Conservation (phyloP, 1,140 invertebrate species). For the Phymorhynchus buccinoides region DNA sequence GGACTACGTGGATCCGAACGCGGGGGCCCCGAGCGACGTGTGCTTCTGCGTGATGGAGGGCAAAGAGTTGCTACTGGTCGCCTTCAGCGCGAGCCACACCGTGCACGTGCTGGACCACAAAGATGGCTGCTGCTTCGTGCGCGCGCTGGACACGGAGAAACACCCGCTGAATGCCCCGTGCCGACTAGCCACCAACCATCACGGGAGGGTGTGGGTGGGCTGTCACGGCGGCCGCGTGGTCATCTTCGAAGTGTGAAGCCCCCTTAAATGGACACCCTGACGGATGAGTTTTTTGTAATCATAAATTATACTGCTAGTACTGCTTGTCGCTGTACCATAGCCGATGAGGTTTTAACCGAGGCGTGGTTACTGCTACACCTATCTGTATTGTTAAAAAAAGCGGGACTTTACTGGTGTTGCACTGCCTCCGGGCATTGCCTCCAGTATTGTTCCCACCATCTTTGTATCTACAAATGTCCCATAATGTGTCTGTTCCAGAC, state of each 20-base stretch:
- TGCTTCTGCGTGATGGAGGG: conserved; percentile 17
- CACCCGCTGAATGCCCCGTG: background rate
- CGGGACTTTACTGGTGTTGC: no score
- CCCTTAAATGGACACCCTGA: no score
- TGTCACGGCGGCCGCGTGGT: conserved; percentile 15
- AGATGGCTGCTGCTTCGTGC: conserved; percentile 25
- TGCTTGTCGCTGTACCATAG: no score
- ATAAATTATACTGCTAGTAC: no score
- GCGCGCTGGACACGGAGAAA: background rate
- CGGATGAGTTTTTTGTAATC: no score
- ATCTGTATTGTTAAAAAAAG: no score
- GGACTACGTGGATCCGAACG: background rate
- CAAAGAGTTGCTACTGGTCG: conserved; percentile 14
- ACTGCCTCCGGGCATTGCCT: no score
- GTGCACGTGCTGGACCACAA: conserved; percentile 27
- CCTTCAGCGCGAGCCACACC: background rate
- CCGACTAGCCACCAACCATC: conserved; percentile 17
- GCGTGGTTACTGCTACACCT: no score
- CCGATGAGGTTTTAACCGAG: no score
- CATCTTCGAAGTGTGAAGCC: conserved; percentile 20
- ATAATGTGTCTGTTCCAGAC: no score
- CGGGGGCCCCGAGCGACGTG: background rate
- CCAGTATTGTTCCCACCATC: no score
- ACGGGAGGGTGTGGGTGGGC: conserved; percentile 21
- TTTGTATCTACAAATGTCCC: no score